phyloP scores from a whole-genome alignment of 2,113 vertebrate genomes.

The Pelodiscus sinensis region DNA sequence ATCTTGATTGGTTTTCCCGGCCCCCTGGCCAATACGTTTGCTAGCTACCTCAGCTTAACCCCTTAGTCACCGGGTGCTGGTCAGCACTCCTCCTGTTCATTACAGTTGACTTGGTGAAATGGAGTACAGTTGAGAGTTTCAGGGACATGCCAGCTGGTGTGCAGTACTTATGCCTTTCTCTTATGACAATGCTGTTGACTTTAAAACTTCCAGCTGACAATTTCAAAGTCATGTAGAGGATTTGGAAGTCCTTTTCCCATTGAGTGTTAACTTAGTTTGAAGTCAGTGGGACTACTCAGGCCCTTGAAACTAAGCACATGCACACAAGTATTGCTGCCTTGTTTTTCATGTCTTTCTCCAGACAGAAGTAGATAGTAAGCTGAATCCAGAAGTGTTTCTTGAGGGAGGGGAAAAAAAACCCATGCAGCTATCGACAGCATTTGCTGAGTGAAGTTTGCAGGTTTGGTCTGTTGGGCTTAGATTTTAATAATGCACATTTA shows the following conservation, averaged over 20 bases:
- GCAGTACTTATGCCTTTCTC: not conserved
- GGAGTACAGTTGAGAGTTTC: not conserved
- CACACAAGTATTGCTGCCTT: fast-evolving
- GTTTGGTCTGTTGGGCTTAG: not conserved
- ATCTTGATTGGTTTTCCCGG: too few species aligned
- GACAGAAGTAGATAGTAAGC: not conserved
- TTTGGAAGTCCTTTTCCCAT: not conserved
- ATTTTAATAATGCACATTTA: not conserved
- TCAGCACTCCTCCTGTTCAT: too few species aligned
- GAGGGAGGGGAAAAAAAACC: not conserved
- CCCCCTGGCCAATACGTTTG: too few species aligned
- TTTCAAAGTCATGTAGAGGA: not conserved
- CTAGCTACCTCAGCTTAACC: too few species aligned
- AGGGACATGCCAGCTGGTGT: not conserved
- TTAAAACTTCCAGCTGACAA: not conserved
- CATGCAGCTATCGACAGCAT: not conserved
- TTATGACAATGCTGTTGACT: not conserved
- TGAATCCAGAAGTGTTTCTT: not conserved
- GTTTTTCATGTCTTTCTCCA: not conserved
- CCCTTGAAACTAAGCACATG: not conserved
- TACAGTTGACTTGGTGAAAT: not conserved
- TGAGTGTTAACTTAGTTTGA: not conserved
- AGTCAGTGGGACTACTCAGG: not conserved
- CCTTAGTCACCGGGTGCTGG: too few species aligned
- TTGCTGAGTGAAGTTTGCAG: not conserved